Evolutionary conservation across 2,797 vertebrate species (phyloP).

Genomic region (Glyptemys insculpta): DNA sequence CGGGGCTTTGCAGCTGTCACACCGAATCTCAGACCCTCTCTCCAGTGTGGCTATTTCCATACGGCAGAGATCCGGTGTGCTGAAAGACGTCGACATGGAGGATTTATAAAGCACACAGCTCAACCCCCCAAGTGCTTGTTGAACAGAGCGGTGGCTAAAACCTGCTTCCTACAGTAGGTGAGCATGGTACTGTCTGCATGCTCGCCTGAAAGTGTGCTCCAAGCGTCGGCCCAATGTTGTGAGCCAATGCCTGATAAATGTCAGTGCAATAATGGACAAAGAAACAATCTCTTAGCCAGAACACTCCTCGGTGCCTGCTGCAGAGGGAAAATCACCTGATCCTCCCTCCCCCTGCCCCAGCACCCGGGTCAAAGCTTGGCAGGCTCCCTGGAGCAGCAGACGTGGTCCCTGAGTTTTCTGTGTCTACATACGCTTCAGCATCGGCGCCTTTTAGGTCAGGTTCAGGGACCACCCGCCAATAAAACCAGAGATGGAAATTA

Average conservation of each 20-base stretch:
- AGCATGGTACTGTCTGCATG: background rate
- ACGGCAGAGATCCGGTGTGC: background rate
- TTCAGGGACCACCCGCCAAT: rapidly evolving
- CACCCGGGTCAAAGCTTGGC: no score
- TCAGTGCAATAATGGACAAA: background rate
- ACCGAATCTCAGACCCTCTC: background rate
- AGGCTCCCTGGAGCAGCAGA: background rate
- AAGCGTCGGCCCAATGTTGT: background rate
- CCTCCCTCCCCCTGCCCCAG: background rate
- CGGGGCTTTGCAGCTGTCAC: background rate
- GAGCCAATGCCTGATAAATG: background rate
- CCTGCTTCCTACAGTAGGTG: no score
- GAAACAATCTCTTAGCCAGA: background rate
- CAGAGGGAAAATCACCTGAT: no score
- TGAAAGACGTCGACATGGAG: background rate
- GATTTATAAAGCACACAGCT: background rate
- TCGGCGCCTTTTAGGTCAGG: background rate
- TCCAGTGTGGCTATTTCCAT: background rate
- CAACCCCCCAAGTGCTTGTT: background rate
- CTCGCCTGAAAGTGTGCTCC: background rate
- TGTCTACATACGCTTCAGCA: background rate
- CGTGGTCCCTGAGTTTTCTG: rapidly evolving
- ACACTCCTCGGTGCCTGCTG: no score
- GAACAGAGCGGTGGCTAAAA: no score
- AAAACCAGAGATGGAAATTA: background rate